Evolutionary conservation across 2,113 vertebrate genomes (phyloP).

Genomic region (Chloebia gouldiae): DNA sequence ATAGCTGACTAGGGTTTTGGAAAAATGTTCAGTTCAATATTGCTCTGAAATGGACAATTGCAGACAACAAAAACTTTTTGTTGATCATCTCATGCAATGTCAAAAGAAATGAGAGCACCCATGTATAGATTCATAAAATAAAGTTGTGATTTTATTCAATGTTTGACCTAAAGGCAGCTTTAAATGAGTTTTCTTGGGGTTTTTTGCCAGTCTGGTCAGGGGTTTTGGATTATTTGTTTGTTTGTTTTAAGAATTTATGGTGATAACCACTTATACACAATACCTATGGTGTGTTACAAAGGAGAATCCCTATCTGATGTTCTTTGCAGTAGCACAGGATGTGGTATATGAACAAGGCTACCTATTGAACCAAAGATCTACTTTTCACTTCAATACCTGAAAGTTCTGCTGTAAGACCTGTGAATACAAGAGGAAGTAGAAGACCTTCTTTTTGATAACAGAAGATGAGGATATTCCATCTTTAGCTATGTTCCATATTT

Average conservation of each 20-base stretch:
- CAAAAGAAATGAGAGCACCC: background rate
- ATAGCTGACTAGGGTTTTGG: background rate
- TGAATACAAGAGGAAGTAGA: background rate
- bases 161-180: background rate
- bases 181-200: accelerated
- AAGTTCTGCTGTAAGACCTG: background rate
- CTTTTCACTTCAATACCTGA: background rate
- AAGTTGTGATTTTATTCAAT: background rate
- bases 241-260: background rate
- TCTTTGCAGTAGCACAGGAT: background rate
- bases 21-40: background rate
- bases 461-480: background rate
- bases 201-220: accelerated
- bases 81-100: background rate
- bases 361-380: background rate
- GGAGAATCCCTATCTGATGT: background rate
- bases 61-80: background rate
- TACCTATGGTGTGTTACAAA: background rate
- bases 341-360: background rate
- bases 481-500: background rate
- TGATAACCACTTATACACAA: background rate
- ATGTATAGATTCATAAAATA: background rate
- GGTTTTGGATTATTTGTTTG: background rate
- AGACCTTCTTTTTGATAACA: background rate
- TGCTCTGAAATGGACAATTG: background rate